Base-by-base conservation (phyloP, 2,113 vertebrate species). In the Microtus richardsoni region DNA sequence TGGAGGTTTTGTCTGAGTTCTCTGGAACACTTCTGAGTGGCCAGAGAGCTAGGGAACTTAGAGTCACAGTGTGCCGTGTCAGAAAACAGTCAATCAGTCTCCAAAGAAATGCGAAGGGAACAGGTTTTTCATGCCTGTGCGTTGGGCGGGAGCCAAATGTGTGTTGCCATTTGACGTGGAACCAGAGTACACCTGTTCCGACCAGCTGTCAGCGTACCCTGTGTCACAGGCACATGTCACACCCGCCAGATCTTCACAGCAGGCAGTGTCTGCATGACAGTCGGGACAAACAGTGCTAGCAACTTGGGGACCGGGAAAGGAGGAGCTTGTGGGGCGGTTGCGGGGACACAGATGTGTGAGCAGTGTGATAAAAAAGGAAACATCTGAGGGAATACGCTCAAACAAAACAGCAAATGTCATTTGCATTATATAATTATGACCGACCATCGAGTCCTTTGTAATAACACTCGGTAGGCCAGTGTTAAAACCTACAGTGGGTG, bases 131-230 rank as follows among this genome's bases (percentile, higher is more conserved):
- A 99, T 98, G 98, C 98, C 98, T 98, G 97, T 98, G 98, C 91
- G 95, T 96, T 99, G 99, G 99, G 99, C 97, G 94, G 91, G 97
- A 99, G 99, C 99, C 99, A 99, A 99, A 99, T 96, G 98, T 95
- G 97, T 98, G 98, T 98, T 99, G 99, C 98, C 98, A 98, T 99
- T 99, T 98, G 98, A 99, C 98, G 99, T 99, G 98, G 99, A 98
- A 99, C 98, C 98, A 97, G 99, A 92, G 98, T 99, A 99, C 99
- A 99, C 99, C 99, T 99, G 99, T 99, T 99, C 98, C 66, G 98
- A 98, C 99, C 99, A 99, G 99, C 99, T 99, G 99, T 99, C 98
- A 97, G 97, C 98, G 96, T 98, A 99, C 99, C 99, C 99, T 98
- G 98, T 99, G 98, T 99, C 99, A 98, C 97, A 98, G 92, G 97